Percentiles rank a stretch among this genome's conserved stretches.
Evolutionary conservation across 2,888 invertebrate species (phyloP).

Genomic region (Brenthis ino): DNA sequence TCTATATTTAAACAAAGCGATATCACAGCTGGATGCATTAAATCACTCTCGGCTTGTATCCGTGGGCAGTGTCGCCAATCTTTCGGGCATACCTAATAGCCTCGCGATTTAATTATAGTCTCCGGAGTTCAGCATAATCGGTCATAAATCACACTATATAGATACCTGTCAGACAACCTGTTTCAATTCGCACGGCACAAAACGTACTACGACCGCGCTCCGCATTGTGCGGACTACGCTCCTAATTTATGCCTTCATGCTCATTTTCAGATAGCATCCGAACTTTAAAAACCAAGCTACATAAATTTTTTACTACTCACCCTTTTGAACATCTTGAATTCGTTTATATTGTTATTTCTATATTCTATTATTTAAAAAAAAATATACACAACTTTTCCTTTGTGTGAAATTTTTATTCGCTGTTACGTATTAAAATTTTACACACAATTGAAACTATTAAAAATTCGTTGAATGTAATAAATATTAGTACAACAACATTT

Average conservation of each 20-base stretch:
- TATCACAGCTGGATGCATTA: constrained; percentile 58
- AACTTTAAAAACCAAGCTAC: constrained; percentile 61
- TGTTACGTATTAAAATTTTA: constrained; percentile 63
- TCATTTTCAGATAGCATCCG: constrained; percentile 64
- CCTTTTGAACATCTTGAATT: constrained; percentile 56
- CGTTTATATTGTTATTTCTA: constrained; percentile 60
- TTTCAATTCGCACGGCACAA: constrained; percentile 77
- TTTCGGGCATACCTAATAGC: constrained; percentile 70
- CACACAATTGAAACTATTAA: constrained; percentile 75
- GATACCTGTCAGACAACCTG: constrained; percentile 81
- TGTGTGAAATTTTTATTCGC: constrained; percentile 63
- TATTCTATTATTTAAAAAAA: constrained; percentile 66
- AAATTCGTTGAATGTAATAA: constrained; percentile 64
- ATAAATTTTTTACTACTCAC: constrained; percentile 61
- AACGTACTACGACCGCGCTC: constrained; percentile 55
- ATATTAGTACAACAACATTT: background rate
- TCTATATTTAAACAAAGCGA: constrained; percentile 51
- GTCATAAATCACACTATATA: constrained; percentile 75
- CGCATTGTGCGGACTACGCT: constrained; percentile 64
- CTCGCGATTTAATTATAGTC: constrained; percentile 76
- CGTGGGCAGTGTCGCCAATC: constrained; percentile 69
- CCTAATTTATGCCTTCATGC: constrained; percentile 80
- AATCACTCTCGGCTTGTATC: constrained; percentile 59
- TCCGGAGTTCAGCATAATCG: constrained; percentile 74
- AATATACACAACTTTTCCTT: constrained; percentile 68